These are phyloP conservation scores for Leontocebus nigricollis DNA, from an alignment of 2,797 vertebrate genomes.

Conservation along the genomic window DNA sequence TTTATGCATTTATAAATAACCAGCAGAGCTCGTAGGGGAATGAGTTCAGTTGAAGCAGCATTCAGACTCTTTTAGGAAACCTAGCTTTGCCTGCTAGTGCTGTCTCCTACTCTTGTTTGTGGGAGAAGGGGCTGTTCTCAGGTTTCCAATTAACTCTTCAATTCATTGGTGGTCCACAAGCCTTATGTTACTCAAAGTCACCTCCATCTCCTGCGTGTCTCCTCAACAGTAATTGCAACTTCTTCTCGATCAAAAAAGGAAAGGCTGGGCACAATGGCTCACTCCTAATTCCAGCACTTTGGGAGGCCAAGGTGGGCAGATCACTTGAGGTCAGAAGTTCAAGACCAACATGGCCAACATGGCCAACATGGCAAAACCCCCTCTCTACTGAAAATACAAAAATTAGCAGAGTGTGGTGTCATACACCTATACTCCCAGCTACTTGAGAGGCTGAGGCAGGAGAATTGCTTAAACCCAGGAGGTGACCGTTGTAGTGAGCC, in stretches of 20 bases:
- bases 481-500: neutral
- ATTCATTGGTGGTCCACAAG: neutral
- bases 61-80: neutral
- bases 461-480: too few relatives aligned
- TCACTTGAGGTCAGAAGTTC: too few relatives aligned
- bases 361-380: too few relatives aligned
- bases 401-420: too few relatives aligned
- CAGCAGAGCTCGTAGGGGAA: too few relatives aligned
- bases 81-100: neutral
- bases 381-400: too few relatives aligned
- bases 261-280: neutral
- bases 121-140: neutral
- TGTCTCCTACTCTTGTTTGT: neutral
- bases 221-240: too few relatives aligned
- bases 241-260: neutral
- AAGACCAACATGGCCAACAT: too few relatives aligned
- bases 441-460: too few relatives aligned
- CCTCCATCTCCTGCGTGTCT: rapidly evolving
- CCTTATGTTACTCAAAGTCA: neutral
- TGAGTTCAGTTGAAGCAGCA: neutral
- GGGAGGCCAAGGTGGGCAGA: too few relatives aligned
- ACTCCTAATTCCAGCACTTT: neutral
- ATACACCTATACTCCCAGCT: too few relatives aligned
- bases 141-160: neutral
- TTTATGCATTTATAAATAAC: neutral